Conservation (phyloP, 2,113 vertebrate species). For the Boleophthalmus pectinirostris region DNA sequence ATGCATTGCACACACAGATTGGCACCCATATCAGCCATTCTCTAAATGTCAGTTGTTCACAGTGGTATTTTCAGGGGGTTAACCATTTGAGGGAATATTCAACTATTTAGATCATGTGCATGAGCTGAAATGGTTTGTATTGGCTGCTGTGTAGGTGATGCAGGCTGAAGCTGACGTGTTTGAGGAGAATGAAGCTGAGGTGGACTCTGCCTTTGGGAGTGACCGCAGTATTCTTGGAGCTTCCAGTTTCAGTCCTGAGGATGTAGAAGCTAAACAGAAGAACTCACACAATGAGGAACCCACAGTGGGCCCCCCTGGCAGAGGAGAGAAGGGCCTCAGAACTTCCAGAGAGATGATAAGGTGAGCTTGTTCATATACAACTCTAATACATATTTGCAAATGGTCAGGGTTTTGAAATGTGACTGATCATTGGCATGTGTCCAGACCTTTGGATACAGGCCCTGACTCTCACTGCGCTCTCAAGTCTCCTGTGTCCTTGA, state of each 20-base stretch:
- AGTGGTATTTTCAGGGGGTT: no score
- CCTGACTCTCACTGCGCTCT: constrained; percentile 53
- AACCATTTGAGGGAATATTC: not conserved
- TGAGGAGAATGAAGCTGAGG: constrained; percentile 80
- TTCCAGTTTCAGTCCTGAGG: constrained; percentile 54
- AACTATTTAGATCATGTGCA: not conserved
- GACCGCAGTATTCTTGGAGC: constrained; percentile 81
- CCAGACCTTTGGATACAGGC: constrained; percentile 38
- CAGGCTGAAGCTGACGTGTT: constrained; percentile 55
- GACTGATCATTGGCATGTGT: not conserved
- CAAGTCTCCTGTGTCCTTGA: constrained; percentile 86
- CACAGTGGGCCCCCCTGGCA: constrained; percentile 68
- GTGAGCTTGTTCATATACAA: not conserved
- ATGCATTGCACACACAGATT: not conserved
- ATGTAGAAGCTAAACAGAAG: constrained; percentile 22
- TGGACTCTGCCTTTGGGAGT: constrained; percentile 87
- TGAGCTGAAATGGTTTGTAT: not conserved
- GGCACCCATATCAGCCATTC: not conserved
- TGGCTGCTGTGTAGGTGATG: constrained; percentile 56
- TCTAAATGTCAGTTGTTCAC: no score
- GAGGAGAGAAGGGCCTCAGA: constrained; percentile 65
- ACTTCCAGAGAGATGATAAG: constrained; percentile 34
- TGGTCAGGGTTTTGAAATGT: not conserved
- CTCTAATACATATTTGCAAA: no score
- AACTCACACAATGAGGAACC: constrained; percentile 46